phyloP scores from a whole-genome alignment of 2,888 invertebrate genomes.

The Urechis unicinctus region DNA sequence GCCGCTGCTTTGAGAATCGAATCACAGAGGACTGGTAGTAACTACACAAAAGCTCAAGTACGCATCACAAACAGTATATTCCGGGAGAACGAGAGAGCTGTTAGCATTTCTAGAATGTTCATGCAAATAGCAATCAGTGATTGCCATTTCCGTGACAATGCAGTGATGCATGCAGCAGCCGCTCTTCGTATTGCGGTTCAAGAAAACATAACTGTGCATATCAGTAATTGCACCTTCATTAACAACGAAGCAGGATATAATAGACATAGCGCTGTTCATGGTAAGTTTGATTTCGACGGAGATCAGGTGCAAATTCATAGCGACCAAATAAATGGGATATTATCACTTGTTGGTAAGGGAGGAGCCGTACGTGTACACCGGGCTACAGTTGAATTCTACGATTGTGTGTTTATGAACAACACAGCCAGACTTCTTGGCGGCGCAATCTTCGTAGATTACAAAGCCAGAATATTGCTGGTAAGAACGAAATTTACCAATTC shows the following conservation, averaged over 20 bases:
- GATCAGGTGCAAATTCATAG: constrained; percentile 6
- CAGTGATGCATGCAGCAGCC: constrained; percentile 15
- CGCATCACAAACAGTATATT: constrained; percentile 7
- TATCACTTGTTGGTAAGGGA: constrained; percentile 16
- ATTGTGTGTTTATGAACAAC: constrained; percentile 13
- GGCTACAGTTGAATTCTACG: constrained; percentile 5
- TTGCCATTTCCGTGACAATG: constrained; percentile 6
- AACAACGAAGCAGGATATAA: constrained; percentile 10
- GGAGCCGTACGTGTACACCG: constrained; percentile 13
- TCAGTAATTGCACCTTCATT: constrained; percentile 5
- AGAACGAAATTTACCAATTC: constrained; percentile 8
- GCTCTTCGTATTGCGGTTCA: constrained; percentile 10
- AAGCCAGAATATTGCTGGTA: background rate
- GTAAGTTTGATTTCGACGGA: constrained; percentile 9
- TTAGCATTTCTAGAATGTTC: constrained; percentile 10
- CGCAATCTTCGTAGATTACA: constrained; percentile 9
- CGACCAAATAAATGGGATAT: constrained; percentile 11
- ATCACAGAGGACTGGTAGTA: background rate
- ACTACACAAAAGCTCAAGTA: background rate
- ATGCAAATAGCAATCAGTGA: constrained; percentile 2
- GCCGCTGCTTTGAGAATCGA: constrained; percentile 8
- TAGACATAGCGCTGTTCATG: constrained; percentile 4
- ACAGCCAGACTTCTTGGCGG: constrained; percentile 15
- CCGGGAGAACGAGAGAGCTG: constrained; percentile 12
- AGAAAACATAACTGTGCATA: background rate